Evolutionary conservation across 1,140 invertebrate genomes (phyloP), one percentile per base, ranked within the genome.

Genomic region (Drosophila oshimai): DNA sequence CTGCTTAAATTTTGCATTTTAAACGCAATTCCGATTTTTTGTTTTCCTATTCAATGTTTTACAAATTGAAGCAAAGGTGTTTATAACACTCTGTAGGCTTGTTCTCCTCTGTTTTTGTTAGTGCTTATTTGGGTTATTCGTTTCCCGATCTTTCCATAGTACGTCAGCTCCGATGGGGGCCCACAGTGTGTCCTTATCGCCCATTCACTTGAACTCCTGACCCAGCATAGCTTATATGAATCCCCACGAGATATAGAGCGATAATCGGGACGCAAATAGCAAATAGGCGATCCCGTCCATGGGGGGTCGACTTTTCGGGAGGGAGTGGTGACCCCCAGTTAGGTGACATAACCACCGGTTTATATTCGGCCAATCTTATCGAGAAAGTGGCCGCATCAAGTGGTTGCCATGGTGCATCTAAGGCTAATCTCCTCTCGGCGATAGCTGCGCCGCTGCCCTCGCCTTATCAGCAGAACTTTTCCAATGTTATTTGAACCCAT

Each of bases 401-500:
- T 31, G 33, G 62, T 67, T 53, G 67, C 69, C 55, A 46, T 33
- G 54, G 37, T 45, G 28, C 31, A 50, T 46, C 51, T 13, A 5
- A 4, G 12, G 34, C 13, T 68, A 64, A 76, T 76, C 55, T 70
- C 51, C 57, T 46, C 45, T 33, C 31, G 57, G 65, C 57, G 65
- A 76, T 74, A 70, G 44, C 26, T 26, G 2, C 39, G 45, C 9
- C 15, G 2, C 29, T 10, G 2, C 7, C 42, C 13, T n/a, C 37
- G 7, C 9, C 54, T 60, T 75, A 75, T 69, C 72, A 31, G 17
- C 4, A 28, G n/a, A 61, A 69, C 42, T 60, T 70, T 84, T 78
- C 74, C 79, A 54, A 78, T 74, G 54, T 61, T 49, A 78, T 65
- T 57, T 70, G 79, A 84, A 84, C 79, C 57, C 51, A 33, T 45